phyloP scores from a whole-genome alignment of 1,140 invertebrate genomes.

The Lepidostoma basale region DNA sequence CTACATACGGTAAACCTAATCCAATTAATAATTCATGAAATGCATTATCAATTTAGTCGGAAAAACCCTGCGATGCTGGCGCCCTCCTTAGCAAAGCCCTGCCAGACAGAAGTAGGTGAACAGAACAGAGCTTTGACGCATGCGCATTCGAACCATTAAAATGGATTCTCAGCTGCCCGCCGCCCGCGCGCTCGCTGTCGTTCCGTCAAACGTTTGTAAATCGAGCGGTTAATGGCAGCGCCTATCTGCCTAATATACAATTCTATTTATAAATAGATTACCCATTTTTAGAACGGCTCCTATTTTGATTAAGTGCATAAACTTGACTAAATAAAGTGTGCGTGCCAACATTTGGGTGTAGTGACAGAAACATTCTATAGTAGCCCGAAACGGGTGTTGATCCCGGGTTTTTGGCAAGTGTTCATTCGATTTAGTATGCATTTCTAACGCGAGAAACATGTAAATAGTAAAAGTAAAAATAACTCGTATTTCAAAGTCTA shows the following conservation, averaged over 20 bases:
- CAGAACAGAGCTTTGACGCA: conserved; percentile 48
- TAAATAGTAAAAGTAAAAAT: conserved; percentile 11
- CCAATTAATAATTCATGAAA: no score
- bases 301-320: not conserved
- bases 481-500: not conserved
- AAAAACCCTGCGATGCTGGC: not conserved
- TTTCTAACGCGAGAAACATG: conserved; percentile 2
- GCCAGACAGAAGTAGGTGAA: conserved; percentile 42
- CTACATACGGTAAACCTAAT: no score
- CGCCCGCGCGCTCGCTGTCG: conserved; percentile 51
- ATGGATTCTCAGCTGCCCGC: conserved; percentile 55
- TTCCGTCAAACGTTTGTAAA: conserved; percentile 26
- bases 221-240: conserved; percentile 24
- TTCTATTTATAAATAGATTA: conserved; percentile 18
- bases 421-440: conserved; percentile 16
- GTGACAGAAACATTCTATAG: conserved; percentile 14
- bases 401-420: conserved; percentile 30
- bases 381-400: conserved; percentile 27
- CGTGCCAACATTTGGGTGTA: conserved; percentile 21
- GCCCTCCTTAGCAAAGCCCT: not conserved
- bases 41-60: not conserved
- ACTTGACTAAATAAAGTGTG: conserved; percentile 8
- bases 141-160: conserved; percentile 51
- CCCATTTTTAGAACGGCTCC: conserved; percentile 21
- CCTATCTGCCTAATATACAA: conserved; percentile 16